Conservation (phyloP, 2,797 vertebrate genomes). For the Avahi laniger region DNA sequence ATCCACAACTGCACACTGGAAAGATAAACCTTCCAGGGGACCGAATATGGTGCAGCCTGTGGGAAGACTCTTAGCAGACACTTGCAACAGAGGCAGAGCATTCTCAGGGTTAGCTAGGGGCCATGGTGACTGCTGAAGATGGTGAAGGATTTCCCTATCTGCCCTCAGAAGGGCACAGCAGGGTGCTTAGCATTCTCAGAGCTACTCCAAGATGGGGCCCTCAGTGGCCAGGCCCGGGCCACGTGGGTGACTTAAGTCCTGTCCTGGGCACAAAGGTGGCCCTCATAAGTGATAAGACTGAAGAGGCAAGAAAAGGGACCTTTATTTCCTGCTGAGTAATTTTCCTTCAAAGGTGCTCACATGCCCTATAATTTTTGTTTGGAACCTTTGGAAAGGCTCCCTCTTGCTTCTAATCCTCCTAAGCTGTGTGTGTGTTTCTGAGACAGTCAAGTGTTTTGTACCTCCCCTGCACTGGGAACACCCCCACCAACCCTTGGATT, state of each 20-base stretch:
- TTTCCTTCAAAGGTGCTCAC: background rate
- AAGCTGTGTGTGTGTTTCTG: background rate
- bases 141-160: background rate
- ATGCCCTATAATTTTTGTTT: background rate
- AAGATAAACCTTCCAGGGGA: background rate
- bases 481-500: background rate
- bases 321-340: background rate
- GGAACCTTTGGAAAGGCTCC: background rate
- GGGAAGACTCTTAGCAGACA: background rate
- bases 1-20: rapidly evolving
- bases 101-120: background rate
- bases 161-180: background rate
- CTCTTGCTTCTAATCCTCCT: background rate
- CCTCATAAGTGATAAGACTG: background rate
- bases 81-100: background rate
- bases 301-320: background rate
- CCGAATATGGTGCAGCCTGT: background rate
- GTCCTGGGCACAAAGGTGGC: background rate
- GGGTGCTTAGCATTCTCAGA: background rate
- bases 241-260: rapidly evolving
- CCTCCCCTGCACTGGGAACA: background rate
- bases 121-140: background rate
- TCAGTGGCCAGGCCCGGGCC: background rate
- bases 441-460: background rate
- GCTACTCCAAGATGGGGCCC: background rate